Evolutionary conservation across 2,113 vertebrate genomes (phyloP), one percentile per base, ranked within the genome.

Genomic region (Oncorhynchus masou): DNA sequence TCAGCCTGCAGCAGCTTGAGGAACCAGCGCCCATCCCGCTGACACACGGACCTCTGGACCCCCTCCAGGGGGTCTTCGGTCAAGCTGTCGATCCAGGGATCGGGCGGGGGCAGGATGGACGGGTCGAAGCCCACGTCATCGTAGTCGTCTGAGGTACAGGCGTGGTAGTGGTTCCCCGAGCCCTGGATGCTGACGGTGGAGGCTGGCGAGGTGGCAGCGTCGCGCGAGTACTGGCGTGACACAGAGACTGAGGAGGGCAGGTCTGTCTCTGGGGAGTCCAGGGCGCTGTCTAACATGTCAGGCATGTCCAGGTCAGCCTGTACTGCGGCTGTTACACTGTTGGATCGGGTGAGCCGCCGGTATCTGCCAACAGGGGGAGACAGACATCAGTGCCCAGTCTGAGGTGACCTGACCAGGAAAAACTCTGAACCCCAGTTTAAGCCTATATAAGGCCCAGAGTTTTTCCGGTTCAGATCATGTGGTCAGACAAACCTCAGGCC

Each of bases 111-210:
- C 79, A 99, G 95, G 88, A 99, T 97, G 66, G 98, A 99, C 0
- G 97, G 97, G 88, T 99, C 98, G 65, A 99, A 99, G 89, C 96
- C 96, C 57, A 95, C 96, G 74, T 97, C 96, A 83, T 98, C 96
- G 25, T 97, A 96, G 64, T 98, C 95, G 29, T 98, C 97, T 3
- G 95, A 97, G 27, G 96, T 92, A 79, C 97, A 98, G 81, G 97
- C 97, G 22, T 99, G 98, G 84, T 98, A 98, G 78, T 99, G 96
- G 88, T 99, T 98, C 89, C 97, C 98, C 83, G 96, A 98, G 90
- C 97, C 98, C 92, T 98, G 98, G 87, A 99, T 97, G 95, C 96
- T 99, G 90, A 98, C 96, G 0, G 98, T 99, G 75, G 97, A 99
- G 68, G 95, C 59, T 62, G 59, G 59, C n/a, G 59, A 87, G 75